phyloP scores from a whole-genome alignment of 1,140 invertebrate species.

The Chironomus tepperi region DNA sequence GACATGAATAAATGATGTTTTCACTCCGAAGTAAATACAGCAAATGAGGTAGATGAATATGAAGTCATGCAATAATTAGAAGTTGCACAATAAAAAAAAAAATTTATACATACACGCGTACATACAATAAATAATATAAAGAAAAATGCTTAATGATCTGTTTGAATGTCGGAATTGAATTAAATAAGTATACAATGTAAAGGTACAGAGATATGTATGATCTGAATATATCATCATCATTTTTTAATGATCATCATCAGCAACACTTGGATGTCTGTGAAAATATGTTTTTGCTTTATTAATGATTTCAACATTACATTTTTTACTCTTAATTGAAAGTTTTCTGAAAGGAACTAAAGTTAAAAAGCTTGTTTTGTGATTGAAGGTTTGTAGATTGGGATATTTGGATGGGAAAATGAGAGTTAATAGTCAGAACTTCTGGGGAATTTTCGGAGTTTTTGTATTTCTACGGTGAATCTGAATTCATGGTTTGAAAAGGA shows the following conservation, averaged over 20 bases:
- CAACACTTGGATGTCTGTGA: background rate
- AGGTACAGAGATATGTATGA: background rate
- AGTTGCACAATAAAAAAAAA: background rate
- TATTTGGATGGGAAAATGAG: no score
- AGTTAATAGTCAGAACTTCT: no score
- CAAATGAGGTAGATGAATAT: no score
- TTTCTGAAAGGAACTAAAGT: background rate
- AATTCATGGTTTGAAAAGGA: no score
- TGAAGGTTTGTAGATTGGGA: no score
- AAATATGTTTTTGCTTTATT: background rate
- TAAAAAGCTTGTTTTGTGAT: background rate
- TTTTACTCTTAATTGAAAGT: background rate
- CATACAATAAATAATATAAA: background rate
- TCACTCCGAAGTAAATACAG: no score
- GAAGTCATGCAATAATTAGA: background rate
- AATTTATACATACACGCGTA: background rate
- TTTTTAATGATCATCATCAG: background rate
- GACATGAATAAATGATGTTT: no score
- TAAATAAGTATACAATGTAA: background rate
- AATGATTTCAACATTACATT: background rate
- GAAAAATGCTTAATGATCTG: conserved; percentile 1
- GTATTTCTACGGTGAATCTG: no score
- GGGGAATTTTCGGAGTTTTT: no score
- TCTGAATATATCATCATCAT: background rate
- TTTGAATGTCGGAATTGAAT: background rate